Evolutionary conservation across 2,113 vertebrate genomes (phyloP).

Genomic region (Microcebus jonahi): DNA sequence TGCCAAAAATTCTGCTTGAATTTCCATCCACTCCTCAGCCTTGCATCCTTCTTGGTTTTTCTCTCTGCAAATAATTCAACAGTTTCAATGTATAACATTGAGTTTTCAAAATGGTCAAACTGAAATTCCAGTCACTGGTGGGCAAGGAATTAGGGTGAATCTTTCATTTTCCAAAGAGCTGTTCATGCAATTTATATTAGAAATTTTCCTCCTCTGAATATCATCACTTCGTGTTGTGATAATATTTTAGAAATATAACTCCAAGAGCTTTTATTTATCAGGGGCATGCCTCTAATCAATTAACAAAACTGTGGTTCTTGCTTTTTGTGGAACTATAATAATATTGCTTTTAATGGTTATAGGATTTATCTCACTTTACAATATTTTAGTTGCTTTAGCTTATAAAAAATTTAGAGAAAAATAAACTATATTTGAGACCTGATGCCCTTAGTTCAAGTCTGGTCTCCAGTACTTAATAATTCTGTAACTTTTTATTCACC

Average conservation of each 20-base stretch:
- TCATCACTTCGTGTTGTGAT: neutral
- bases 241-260: conserved; percentile 32
- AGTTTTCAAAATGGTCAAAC: neutral
- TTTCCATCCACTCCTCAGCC: neutral
- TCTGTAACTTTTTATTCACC: neutral
- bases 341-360: neutral
- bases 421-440: neutral
- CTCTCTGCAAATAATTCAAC: neutral
- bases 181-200: neutral
- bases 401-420: neutral
- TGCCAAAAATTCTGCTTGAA: neutral
- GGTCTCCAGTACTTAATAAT: neutral
- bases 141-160: conserved; percentile 4
- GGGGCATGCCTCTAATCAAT: neutral
- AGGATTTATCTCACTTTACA: neutral
- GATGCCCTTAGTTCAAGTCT: neutral
- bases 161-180: conserved; percentile 39
- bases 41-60: conserved; percentile 26
- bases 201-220: conserved; percentile 17
- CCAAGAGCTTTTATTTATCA: conserved; percentile 7
- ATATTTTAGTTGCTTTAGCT: conserved; percentile 10
- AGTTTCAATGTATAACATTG: conserved; percentile 38
- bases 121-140: conserved; percentile 21
- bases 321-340: neutral
- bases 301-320: neutral